Evolutionary conservation across 2,888 invertebrate genomes (phyloP).

Genomic region (Drosophila subquinaria): DNA sequence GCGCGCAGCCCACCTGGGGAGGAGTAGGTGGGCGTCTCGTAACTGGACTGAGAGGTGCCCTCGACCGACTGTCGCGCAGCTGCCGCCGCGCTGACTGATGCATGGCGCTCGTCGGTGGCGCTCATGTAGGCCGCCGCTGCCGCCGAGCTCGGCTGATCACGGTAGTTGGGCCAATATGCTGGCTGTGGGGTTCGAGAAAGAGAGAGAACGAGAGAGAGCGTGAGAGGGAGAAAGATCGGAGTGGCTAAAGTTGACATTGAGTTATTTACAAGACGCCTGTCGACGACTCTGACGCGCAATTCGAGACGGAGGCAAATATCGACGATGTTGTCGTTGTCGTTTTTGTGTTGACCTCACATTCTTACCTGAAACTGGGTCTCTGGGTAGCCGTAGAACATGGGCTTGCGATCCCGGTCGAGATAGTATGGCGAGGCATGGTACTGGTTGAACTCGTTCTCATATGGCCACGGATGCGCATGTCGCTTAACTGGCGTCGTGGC

Average conservation of each 20-base stretch:
- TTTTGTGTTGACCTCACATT: conserved; percentile 38
- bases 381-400: conserved; percentile 85
- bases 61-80: conserved; percentile 85
- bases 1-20: conserved; percentile 85
- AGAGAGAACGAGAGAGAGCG: conserved; percentile 2
- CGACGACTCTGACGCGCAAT: conserved; percentile 20
- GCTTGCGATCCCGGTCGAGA: conserved; percentile 86
- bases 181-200: conserved; percentile 62
- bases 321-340: neutral
- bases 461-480: conserved; percentile 85
- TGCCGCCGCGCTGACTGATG: conserved; percentile 80
- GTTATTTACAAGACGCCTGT: conserved; percentile 61
- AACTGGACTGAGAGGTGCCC: conserved; percentile 85
- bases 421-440: conserved; percentile 85
- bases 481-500: conserved; percentile 85
- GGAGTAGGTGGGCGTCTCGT: conserved; percentile 85
- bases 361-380: conserved; percentile 86
- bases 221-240: neutral
- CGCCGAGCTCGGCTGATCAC: conserved; percentile 84
- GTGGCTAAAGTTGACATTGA: conserved; percentile 50
- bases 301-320: conserved; percentile 14
- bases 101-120: conserved; percentile 85
- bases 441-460: conserved; percentile 85
- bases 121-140: conserved; percentile 84
- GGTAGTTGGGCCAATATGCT: conserved; percentile 85